Evolutionary conservation across 1,140 invertebrate genomes (phyloP).

Genomic region (Euborellia annulipes): DNA sequence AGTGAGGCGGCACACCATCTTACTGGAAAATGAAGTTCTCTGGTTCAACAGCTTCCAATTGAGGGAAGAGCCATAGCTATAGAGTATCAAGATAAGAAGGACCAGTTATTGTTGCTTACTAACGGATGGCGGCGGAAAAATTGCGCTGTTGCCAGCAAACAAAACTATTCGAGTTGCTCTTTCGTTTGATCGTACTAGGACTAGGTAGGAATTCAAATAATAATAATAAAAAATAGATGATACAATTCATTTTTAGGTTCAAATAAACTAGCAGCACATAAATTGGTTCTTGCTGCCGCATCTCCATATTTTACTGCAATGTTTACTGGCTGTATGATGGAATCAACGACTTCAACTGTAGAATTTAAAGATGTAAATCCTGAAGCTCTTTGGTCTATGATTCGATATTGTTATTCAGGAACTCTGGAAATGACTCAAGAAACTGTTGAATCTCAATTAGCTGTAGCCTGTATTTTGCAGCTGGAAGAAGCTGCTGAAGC

Average conservation of each 20-base stretch:
- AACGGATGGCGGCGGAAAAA: too few relatives aligned
- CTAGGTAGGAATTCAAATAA: too few relatives aligned
- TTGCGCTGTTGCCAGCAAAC: too few relatives aligned
- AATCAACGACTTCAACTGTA: conserved; percentile 71
- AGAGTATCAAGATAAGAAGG: too few relatives aligned
- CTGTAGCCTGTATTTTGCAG: conserved; percentile 75
- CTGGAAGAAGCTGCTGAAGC: conserved; percentile 74
- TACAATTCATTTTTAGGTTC: conserved; percentile 27
- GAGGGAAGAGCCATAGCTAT: too few relatives aligned
- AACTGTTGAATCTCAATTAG: conserved; percentile 65
- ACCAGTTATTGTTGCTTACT: too few relatives aligned
- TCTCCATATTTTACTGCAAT: conserved; percentile 92
- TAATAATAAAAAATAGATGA: too few relatives aligned
- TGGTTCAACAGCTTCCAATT: too few relatives aligned
- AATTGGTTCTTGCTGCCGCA: conserved; percentile 68
- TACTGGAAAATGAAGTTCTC: too few relatives aligned
- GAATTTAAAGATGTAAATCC: conserved; percentile 67
- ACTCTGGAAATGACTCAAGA: conserved; percentile 26
- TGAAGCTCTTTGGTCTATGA: conserved; percentile 63
- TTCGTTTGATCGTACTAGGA: too few relatives aligned
- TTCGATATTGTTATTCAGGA: conserved; percentile 82
- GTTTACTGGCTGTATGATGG: conserved; percentile 76
- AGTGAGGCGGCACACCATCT: too few relatives aligned
- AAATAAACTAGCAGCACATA: conserved; percentile 45
- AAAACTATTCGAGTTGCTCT: too few relatives aligned